Percentiles rank a stretch among this genome's conserved stretches.
These are phyloP conservation scores for Oligia latruncula DNA, from an alignment of 2,888 invertebrate genomes.

Conservation along the genomic window DNA sequence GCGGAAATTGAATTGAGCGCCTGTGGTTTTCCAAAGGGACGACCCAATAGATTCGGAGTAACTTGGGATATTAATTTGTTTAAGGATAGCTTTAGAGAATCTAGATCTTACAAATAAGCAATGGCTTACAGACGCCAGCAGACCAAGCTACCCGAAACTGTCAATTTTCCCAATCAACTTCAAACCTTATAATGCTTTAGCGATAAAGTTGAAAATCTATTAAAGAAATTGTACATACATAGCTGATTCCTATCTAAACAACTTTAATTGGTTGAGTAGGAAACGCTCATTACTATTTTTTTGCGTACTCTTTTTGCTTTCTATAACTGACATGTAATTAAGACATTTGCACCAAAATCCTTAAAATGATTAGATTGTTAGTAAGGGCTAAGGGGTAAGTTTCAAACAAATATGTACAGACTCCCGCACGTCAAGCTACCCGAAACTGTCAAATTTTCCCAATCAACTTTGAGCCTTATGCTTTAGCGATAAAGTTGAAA, in stretches of 20 bases:
- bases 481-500: too few species aligned
- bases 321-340: neutral
- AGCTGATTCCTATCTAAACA: neutral
- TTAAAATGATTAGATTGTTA: neutral
- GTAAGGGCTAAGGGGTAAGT: neutral
- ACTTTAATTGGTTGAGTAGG: neutral
- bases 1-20: constrained; percentile 47
- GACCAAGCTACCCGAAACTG: too few species aligned
- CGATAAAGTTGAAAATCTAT: too few species aligned
- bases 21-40: constrained; percentile 29
- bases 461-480: too few species aligned
- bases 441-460: too few species aligned
- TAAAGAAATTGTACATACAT: too few species aligned
- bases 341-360: neutral
- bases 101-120: neutral
- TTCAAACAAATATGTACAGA: neutral
- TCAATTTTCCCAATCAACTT: too few species aligned
- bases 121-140: neutral
- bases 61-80: constrained; percentile 20
- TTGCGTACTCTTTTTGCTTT: neutral
- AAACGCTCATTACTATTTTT: neutral
- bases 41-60: constrained; percentile 14
- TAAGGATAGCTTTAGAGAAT: neutral
- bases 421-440: too few species aligned
- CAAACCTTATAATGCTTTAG: too few species aligned